Base-by-base conservation (phyloP, 2,113 vertebrate species). In the Callionymus lyra region DNA sequence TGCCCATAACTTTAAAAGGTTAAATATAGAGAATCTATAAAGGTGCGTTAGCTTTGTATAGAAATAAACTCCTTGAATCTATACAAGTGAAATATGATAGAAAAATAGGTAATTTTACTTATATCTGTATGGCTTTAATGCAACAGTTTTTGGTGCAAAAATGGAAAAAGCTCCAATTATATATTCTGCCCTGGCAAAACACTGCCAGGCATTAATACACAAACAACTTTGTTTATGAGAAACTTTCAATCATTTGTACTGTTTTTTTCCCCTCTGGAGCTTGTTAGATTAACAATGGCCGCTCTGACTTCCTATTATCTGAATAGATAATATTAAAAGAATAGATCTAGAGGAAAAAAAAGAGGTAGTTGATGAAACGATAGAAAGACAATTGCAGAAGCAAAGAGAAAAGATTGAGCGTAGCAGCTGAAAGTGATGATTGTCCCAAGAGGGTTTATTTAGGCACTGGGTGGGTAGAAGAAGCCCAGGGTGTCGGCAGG, bases 121-220 rank as follows among this genome's bases (percentile, higher is more conserved):
- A 71, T 63, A 70, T 76, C 47, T 68, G 46, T 81, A 85, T 86
- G 82, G 82, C 83, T 85, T 85, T 47, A 65, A 74, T 75, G 66
- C 50, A 69, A 63, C 31, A 59, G 53, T 53, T 61, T 82, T 82
- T 78, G 81, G 73, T 79, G 58, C 51, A 73, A 65, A 33, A 69
- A 65, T 64, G 51, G 62, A 80, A 72, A 62, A 65, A 67, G 60
- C 57, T 62, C 49, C 59, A 60, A 44, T 50, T 16, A 43, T 16
- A 37, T n/a, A 67, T 2, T 49, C 55, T 32, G 38, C 55, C 32
- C 1, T 32, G 43, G 40, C 52, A 55, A 57, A 58, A 59, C 18
- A 64, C 43, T 34, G 17, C 19, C 43, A 45, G 58, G 37, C 43
- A 50, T 35, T 12, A 16, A 49, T 17, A 41, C 37, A 16, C 46